Base-by-base conservation (phyloP, 35 echinoderm and acorn worm species). In the Heliocidaris erythrogramma region DNA sequence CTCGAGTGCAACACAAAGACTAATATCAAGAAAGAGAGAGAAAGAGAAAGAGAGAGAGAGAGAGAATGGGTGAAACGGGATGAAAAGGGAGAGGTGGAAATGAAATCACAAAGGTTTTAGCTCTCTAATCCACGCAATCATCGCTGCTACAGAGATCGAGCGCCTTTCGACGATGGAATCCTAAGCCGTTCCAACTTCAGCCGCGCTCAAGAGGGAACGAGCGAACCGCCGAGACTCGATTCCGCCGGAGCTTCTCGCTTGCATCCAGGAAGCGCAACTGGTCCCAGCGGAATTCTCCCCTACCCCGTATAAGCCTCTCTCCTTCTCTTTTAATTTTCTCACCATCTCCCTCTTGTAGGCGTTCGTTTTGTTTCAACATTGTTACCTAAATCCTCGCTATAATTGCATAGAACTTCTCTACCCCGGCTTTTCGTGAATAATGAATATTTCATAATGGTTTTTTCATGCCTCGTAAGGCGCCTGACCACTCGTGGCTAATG, bases 401-500 rank as follows among this genome's bases (percentile, higher is more conserved):
- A 78, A 78, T 78, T 78, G 65, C 65, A 78, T 78, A 78, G 65
- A 78, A 78, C 21, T 24, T 78, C 17, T 24, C 21, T 18, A 7
- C 21, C 65, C 27, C 18, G 65, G 87, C 31, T 89, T 89, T 32
- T 35, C 87, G 47, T 89, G 31, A 89, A 89, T 89, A 89, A 89
- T 89, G 87, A 89, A 89, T 89, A 89, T 89, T 89, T 48, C 47
- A 89, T 89, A 89, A 89, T 89, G 87, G 87, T n/a, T 32, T 89
- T 42, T 89, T 47, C 87, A 89, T 47, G 87, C 18, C 47, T 48
- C 31, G 87, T 89, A 30, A 89, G 87, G 47, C 31, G 87, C 65
- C 31, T n/a, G 87, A 89, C 87, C 87, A 89, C 47, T 89, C 87
- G 87, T 89, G 47, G 87, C 87, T 89, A 89, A 89, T 89, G 87